A percentile compares a stretch with the other conserved stretches of the same genome.
phyloP scores from a whole-genome alignment of 2,888 invertebrate genomes.

The Eurois occulta region DNA sequence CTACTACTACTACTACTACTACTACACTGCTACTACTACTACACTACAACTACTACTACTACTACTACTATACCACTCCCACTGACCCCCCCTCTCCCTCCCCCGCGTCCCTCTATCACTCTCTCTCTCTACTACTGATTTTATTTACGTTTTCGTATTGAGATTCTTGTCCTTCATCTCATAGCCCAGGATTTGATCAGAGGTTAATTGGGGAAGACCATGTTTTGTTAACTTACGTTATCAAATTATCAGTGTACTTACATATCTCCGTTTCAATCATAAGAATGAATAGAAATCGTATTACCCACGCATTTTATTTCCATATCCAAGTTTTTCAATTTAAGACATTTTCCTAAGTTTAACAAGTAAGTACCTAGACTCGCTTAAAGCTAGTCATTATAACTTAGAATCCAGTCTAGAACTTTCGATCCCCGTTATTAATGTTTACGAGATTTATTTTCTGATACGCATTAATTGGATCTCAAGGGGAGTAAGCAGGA shows the following conservation, averaged over 20 bases:
- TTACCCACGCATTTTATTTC: not conserved
- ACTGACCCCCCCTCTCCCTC: no score
- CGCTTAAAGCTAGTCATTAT: constrained; percentile 24
- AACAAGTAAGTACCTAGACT: not conserved
- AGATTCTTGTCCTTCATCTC: not conserved
- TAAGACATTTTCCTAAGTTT: constrained; percentile 22
- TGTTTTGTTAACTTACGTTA: not conserved
- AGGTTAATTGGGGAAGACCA: not conserved
- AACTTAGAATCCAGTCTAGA: constrained; percentile 35
- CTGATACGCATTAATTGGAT: constrained; percentile 37
- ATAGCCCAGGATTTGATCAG: not conserved
- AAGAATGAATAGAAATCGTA: not conserved
- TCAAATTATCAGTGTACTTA: not conserved
- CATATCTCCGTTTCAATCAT: not conserved
- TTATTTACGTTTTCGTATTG: not conserved
- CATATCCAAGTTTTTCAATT: constrained; percentile 44
- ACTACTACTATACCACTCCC: no score
- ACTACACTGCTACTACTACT: no score
- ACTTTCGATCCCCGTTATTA: constrained; percentile 33
- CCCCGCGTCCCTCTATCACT: no score
- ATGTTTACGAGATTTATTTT: constrained; percentile 44
- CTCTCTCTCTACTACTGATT: no score
- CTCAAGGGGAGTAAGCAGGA: constrained; percentile 1
- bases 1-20: no score
- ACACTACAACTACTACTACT: no score